Evolutionary conservation across 2,797 vertebrate genomes (phyloP), one percentile per base, ranked within the genome.

Genomic region (Chelmon rostratus): DNA sequence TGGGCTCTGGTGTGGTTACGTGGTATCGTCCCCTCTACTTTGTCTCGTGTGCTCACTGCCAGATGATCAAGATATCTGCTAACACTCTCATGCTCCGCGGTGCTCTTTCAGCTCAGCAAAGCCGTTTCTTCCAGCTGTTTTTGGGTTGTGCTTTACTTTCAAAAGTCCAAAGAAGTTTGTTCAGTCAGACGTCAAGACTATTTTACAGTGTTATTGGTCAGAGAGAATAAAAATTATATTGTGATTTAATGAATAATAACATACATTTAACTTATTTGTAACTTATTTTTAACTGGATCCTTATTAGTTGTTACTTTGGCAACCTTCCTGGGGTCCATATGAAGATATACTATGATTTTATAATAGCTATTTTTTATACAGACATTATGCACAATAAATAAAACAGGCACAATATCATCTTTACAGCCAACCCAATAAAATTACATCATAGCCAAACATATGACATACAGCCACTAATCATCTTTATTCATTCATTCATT

Each of bases 1-100:
- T 76, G 67, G 72, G 50, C 64, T 82, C 59, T 87, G 67, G 53
- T 69, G 80, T 74, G 76, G 83, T 79, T 71, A 10, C 65, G 68
- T 16, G 77, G 62, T 54, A 56, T 59, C 61, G 62, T 81, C 52
- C 70, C 73, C 62, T 89, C 63, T 62, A 82, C 78, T 85, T 83
- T 82, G 78, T 64, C 66, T 73, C 6, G 19, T 31, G 72, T 3
- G 2, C 16, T 71, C 66, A 47, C 73, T 75, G n/a, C 84, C 77
- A 79, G 73, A 87, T 67, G 84, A 86, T 76, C 28, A 73, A 61
- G 74, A 79, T 85, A 82, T 85, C 73, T 85, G 74, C 28, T 33
- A 78, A 69, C 44, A 31, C 63, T 72, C 37, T 59, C 56, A 46
- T 47, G 33, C 28, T 37, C 25, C 12, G 11, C 3, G 42, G 13